Base-by-base conservation (phyloP, 2,888 invertebrate species). In the Stramonita haemastoma region DNA sequence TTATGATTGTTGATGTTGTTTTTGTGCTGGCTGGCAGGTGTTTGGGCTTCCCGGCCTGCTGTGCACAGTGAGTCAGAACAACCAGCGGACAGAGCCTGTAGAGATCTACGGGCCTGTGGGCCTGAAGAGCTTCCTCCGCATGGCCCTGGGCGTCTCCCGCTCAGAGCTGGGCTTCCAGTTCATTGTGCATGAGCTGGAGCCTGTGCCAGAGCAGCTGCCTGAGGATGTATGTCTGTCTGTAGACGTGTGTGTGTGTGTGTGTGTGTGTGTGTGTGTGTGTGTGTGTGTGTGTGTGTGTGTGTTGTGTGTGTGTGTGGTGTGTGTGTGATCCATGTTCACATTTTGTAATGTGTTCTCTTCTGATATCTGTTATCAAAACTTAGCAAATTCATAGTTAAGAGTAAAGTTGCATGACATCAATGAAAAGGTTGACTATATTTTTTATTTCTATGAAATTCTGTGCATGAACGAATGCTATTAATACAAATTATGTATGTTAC, bases 21-120 rank as follows among this genome's bases (percentile, higher is more conserved):
- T 19, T 22, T 85, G 66, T 22, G n/a, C n/a, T 73, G 73, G 73
- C 32, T 29, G 57, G n/a, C 93, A 96, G 96, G 88, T 96, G 90
- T 96, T 96, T 95, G 96, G 96, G 11, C 92, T 96, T 60, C 96
- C 96, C 8, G 96, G 96, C 19, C 92, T 96, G 15, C 90, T 96
- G 91, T 96, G 96, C 92, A 96, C 96, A 0, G 91, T 96, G 77
- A 95, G 95, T 87, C 94, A 94, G 90, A 94, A 94, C 87, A 94
- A 94, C 46, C 91, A 93, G n/a, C 90, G 93, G 17, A 90, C 90
- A n/a, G 92, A 92, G 79, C 92, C 93, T 11, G 90, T 96, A 26
- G 95, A 96, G 87, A 93, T 96, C 8, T 96, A 95, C 93, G 96
- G 96, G n/a, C 96, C 96, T 19, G 90, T 93, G 60, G 96, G 96